These are phyloP conservation scores for Drosophila seclusa DNA, from an alignment of 2,888 invertebrate species.

Conservation along the genomic window DNA sequence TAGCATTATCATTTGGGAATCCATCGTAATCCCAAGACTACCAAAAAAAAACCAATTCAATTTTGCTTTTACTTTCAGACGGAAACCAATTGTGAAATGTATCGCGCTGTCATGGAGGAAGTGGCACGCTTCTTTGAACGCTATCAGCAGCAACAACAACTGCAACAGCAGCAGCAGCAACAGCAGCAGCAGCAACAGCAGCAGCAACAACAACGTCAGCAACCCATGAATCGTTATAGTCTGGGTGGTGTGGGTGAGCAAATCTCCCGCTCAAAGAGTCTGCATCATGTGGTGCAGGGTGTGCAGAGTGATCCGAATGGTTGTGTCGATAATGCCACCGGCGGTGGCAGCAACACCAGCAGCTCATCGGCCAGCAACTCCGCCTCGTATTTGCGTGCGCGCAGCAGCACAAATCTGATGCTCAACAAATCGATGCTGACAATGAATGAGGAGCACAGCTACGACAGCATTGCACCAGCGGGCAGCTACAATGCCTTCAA, in stretches of 20 bases:
- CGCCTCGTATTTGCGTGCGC: constrained; percentile 77
- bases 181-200: no score
- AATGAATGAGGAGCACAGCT: constrained; percentile 67
- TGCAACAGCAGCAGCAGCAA: constrained; percentile 59
- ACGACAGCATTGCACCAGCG: constrained; percentile 73
- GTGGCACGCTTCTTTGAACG: constrained; percentile 88
- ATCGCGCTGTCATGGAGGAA: constrained; percentile 89
- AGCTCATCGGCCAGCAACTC: constrained; percentile 42
- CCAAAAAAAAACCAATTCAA: not conserved
- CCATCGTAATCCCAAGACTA: no score
- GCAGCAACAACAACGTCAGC: constrained; percentile 49
- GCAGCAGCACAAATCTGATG: constrained; percentile 84
- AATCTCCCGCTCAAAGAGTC: constrained; percentile 85
- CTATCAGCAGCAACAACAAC: constrained; percentile 78
- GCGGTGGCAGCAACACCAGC: constrained; percentile 25
- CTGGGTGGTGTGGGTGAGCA: constrained; percentile 71
- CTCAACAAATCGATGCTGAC: constrained; percentile 68
- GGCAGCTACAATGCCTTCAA: constrained; percentile 85
- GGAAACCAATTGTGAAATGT: constrained; percentile 89
- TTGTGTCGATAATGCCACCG: constrained; percentile 16
- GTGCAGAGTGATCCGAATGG: constrained; percentile 61
- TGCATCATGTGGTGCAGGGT: constrained; percentile 83
- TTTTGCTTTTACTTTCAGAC: constrained; percentile 84
- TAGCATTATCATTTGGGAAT: not conserved
- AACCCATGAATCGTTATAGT: constrained; percentile 49